Evolutionary conservation across 2,888 invertebrate genomes (phyloP).

Genomic region (Disparrhopalites patrizii): DNA sequence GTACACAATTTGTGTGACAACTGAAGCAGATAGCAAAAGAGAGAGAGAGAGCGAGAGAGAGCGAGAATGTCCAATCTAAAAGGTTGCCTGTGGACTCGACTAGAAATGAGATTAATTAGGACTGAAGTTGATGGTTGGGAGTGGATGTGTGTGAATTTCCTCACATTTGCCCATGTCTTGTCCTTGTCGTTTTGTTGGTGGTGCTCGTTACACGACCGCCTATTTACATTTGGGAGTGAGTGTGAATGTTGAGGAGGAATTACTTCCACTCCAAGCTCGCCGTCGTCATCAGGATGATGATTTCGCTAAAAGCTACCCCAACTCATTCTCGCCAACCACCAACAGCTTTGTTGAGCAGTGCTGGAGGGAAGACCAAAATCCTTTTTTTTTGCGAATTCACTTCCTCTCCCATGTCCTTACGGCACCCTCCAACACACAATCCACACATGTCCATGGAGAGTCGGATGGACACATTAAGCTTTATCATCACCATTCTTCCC

Average conservation of each 20-base stretch:
- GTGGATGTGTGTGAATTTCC: neutral
- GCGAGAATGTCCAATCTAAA: conserved; percentile 15
- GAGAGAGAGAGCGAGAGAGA: too few species aligned
- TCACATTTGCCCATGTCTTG: neutral
- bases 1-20: conserved; percentile 23
- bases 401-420: neutral
- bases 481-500: neutral
- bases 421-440: neutral
- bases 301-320: conserved; percentile 6
- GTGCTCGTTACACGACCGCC: too few species aligned
- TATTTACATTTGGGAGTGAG: too few species aligned
- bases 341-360: neutral
- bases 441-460: neutral
- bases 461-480: neutral
- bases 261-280: too few species aligned
- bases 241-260: neutral
- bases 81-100: conserved; percentile 17
- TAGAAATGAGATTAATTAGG: conserved; percentile 29
- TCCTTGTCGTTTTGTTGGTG: too few species aligned
- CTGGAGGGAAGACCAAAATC: too few species aligned
- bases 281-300: neutral
- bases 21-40: conserved; percentile 11
- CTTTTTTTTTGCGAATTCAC: conserved; percentile 6
- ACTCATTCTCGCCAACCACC: neutral
- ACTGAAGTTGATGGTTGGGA: neutral